Evolutionary conservation across 2,797 vertebrate genomes (phyloP).

Genomic region (Selene dorsalis): DNA sequence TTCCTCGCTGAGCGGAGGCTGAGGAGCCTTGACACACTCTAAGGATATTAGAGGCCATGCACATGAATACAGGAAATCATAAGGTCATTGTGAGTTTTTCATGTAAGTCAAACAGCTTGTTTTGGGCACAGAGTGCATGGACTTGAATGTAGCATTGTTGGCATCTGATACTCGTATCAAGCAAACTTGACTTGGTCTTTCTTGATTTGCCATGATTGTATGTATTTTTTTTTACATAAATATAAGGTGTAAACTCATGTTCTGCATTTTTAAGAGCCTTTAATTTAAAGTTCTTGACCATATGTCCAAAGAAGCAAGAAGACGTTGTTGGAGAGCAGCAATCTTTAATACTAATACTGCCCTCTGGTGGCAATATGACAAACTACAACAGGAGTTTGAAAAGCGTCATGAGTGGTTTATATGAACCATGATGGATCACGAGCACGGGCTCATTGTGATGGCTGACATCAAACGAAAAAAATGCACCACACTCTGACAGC

Average conservation of each 20-base stretch:
- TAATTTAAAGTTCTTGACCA: not conserved
- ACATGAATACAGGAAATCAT: not conserved
- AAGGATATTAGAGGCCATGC: slow-evolving; percentile 38
- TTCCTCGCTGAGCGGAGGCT: slow-evolving; percentile 78
- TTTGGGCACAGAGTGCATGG: not conserved
- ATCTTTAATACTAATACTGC: slow-evolving; percentile 50
- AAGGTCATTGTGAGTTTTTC: slow-evolving; percentile 1
- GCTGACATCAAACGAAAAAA: not conserved
- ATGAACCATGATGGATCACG: not conserved
- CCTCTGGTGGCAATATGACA: slow-evolving; percentile 37
- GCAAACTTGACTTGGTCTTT: not conserved
- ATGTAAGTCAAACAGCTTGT: not conserved
- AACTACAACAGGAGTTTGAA: slow-evolving; percentile 10
- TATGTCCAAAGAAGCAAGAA: not conserved
- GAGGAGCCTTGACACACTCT: slow-evolving; percentile 70
- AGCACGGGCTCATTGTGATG: not conserved
- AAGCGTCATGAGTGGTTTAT: not conserved
- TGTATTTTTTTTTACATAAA: slow-evolving; percentile 47
- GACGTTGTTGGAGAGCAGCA: not conserved
- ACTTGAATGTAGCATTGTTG: slow-evolving; percentile 1
- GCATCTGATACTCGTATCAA: not conserved
- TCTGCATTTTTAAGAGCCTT: not conserved
- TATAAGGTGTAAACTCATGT: slow-evolving; percentile 20
- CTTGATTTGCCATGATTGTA: slow-evolving; percentile 30
- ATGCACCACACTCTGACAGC: not conserved